Conservation (phyloP, 2,113 vertebrate genomes). For the Gambusia affinis region DNA sequence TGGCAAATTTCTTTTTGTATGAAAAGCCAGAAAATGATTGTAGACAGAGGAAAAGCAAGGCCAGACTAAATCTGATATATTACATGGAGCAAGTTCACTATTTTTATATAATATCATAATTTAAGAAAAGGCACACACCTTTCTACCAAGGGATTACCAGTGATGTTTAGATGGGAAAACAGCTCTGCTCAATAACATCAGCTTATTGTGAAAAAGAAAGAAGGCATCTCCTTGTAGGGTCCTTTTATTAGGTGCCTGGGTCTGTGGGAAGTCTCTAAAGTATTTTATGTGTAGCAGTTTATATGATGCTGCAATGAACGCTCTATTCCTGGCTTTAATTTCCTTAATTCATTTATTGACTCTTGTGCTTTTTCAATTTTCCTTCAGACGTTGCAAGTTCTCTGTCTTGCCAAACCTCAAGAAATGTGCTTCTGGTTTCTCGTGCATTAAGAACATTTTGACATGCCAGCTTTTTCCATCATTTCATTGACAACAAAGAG, state of each 20-base stretch:
- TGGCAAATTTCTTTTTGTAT: conserved; percentile 50
- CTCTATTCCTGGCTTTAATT: conserved; percentile 31
- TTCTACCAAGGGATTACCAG: conserved; percentile 15
- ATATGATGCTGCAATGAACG: conserved; percentile 6
- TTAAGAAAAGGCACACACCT: conserved; percentile 21
- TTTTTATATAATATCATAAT: too few species aligned
- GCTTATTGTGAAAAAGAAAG: neutral
- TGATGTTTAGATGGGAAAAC: conserved; percentile 8
- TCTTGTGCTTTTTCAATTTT: conserved; percentile 9
- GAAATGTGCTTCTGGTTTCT: conserved; percentile 57
- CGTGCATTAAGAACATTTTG: conserved; percentile 28
- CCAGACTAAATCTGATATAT: conserved; percentile 41
- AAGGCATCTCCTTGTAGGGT: neutral
- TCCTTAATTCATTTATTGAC: neutral
- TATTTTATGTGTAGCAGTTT: conserved; percentile 1
- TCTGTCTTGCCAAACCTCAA: conserved; percentile 45
- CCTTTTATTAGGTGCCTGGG: neutral
- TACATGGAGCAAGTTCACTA: neutral
- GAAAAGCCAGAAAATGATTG: conserved; percentile 59
- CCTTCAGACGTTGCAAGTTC: conserved; percentile 33
- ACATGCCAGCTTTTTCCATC: conserved; percentile 5
- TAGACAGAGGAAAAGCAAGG: conserved; percentile 60
- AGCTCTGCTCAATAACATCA: conserved; percentile 13
- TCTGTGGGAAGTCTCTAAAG: neutral
- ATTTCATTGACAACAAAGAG: conserved; percentile 37